A percentile compares a stretch with the other conserved stretches of the same genome.
Evolutionary conservation across 2,113 vertebrate species (phyloP).

Genomic region (Formicarius rufipectus): DNA sequence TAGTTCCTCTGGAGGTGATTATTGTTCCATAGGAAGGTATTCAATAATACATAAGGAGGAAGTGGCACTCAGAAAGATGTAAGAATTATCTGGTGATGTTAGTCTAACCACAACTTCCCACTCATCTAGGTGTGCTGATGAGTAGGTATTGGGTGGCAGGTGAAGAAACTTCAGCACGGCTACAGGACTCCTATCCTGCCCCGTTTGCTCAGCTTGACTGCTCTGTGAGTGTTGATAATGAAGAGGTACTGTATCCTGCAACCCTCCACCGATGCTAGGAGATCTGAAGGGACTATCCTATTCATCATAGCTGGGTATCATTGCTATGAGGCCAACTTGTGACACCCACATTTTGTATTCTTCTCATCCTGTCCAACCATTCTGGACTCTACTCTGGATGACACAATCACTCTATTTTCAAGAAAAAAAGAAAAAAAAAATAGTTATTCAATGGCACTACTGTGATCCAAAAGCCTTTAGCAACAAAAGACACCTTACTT

Average conservation of each 20-base stretch:
- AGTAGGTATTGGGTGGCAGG: neutral
- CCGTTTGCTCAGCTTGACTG: neutral
- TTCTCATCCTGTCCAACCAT: neutral
- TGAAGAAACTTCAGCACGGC: neutral
- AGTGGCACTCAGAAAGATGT: neutral
- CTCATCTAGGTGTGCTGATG: neutral
- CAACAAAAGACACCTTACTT: neutral
- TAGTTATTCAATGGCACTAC: neutral
- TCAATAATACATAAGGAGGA: neutral
- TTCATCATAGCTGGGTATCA: neutral
- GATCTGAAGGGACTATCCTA: neutral
- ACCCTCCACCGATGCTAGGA: fast-evolving
- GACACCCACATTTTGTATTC: neutral
- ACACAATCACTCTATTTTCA: neutral
- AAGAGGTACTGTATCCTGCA: neutral
- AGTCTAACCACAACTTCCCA: neutral
- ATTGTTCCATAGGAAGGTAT: neutral
- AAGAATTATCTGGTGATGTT: neutral
- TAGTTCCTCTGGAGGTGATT: neutral
- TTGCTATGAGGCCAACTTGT: neutral
- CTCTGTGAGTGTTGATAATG: neutral
- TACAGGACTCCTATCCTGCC: neutral
- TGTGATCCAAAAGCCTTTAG: neutral
- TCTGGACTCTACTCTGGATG: neutral
- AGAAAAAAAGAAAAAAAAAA: neutral